phyloP scores from a whole-genome alignment of 2,888 invertebrate genomes.

The Allacma fusca region DNA sequence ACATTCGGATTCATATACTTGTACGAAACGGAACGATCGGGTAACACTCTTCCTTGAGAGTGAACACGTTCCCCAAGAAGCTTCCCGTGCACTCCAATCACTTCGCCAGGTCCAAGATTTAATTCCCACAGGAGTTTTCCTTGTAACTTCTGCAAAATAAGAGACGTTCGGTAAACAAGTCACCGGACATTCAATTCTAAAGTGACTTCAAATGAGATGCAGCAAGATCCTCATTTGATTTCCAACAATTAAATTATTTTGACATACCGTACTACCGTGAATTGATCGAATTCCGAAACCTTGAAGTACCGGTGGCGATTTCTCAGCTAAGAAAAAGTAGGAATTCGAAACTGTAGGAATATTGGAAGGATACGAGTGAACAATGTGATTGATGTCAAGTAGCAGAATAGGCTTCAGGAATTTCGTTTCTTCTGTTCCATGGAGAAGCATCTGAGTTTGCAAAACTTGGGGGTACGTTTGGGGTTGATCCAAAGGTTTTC shows the following conservation, averaged over 20 bases:
- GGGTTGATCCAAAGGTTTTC: slow-evolving; percentile 71
- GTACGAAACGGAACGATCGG: slow-evolving; percentile 95
- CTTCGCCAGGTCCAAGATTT: slow-evolving; percentile 72
- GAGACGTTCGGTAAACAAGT: too few relatives aligned
- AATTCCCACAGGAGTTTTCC: slow-evolving; percentile 75
- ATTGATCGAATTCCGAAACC: slow-evolving; percentile 51
- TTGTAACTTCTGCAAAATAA: slow-evolving; percentile 33
- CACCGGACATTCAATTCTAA: too few relatives aligned
- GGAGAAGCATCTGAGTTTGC: slow-evolving; percentile 76
- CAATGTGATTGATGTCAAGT: slow-evolving; percentile 72
- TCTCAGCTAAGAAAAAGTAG: slow-evolving; percentile 54
- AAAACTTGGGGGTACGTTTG: slow-evolving; percentile 68
- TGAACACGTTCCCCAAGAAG: slow-evolving; percentile 80
- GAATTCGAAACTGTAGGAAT: slow-evolving; percentile 62
- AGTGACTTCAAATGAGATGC: too few relatives aligned
- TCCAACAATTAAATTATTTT: too few relatives aligned
- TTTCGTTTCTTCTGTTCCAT: slow-evolving; percentile 73
- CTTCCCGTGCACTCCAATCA: slow-evolving; percentile 73
- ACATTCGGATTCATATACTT: slow-evolving; percentile 99
- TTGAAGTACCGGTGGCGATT: slow-evolving; percentile 42
- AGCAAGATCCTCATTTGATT: too few relatives aligned
- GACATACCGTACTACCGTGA: slow-evolving; percentile 28
- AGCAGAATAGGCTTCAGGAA: slow-evolving; percentile 82
- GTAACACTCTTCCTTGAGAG: slow-evolving; percentile 92
- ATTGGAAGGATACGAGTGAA: slow-evolving; percentile 74